A percentile compares a stretch with the other conserved stretches of the same genome.
Evolutionary conservation across 2,113 vertebrate species (phyloP).

Genomic region (Perognathus longimembris): DNA sequence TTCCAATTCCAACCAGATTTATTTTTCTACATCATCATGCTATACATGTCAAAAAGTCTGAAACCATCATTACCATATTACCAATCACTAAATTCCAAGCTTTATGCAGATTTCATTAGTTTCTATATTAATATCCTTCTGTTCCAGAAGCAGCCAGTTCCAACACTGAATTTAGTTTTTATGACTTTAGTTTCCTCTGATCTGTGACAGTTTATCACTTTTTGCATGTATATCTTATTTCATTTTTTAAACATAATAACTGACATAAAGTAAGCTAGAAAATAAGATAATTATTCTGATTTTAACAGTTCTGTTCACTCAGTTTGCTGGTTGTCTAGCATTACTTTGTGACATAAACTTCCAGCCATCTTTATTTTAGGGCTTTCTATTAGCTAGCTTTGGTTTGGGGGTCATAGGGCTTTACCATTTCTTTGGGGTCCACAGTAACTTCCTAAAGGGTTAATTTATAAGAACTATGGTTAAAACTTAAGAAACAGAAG

Average conservation of each 20-base stretch:
- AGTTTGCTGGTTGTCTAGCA: background rate
- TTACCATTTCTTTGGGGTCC: background rate
- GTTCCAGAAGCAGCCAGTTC: background rate
- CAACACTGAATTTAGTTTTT: background rate
- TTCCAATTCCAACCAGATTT: background rate
- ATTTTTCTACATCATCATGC: background rate
- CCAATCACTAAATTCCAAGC: background rate
- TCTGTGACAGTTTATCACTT: background rate
- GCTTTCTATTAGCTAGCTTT: background rate
- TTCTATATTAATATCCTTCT: constrained; percentile 10
- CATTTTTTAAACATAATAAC: background rate
- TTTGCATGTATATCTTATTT: constrained; percentile 23
- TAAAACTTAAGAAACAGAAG: background rate
- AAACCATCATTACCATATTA: background rate
- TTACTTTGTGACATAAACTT: background rate
- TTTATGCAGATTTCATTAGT: background rate
- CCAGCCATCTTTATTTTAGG: background rate
- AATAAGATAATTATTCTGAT: background rate
- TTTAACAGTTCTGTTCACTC: background rate
- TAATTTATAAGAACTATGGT: background rate
- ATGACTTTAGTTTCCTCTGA: background rate
- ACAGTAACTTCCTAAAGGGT: background rate
- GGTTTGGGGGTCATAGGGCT: background rate
- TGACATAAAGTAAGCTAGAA: background rate
- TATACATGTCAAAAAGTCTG: background rate